phyloP scores from a whole-genome alignment of 2,113 vertebrate genomes.

The Arvicanthis niloticus region DNA sequence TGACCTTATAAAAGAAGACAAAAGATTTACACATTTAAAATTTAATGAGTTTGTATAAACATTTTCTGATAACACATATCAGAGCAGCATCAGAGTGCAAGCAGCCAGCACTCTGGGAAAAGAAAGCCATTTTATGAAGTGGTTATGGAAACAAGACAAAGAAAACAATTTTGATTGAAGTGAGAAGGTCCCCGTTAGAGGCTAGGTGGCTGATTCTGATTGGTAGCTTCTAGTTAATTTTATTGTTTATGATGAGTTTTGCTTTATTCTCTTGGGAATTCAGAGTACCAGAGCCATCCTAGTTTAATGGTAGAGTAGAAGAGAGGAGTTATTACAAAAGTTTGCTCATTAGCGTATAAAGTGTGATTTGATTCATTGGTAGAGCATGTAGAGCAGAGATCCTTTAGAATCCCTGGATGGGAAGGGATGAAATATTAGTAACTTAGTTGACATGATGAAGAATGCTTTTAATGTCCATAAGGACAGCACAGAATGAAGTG shows the following conservation, averaged over 20 bases:
- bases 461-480: slow-evolving; percentile 11
- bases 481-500: background rate
- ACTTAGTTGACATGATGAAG: background rate
- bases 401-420: background rate
- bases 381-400: background rate
- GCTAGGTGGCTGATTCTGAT: background rate
- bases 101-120: background rate
- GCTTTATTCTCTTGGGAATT: background rate
- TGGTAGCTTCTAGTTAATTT: background rate
- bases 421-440: background rate
- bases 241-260: background rate
- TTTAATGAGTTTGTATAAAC: background rate
- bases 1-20: background rate
- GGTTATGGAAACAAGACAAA: background rate
- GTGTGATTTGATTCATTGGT: background rate
- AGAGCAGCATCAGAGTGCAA: background rate
- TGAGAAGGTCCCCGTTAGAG: background rate
- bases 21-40: background rate
- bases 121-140: background rate
- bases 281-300: background rate
- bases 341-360: background rate
- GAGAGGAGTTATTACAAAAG: background rate
- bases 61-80: background rate
- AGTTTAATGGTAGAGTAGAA: background rate
- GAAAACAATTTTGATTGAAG: background rate